Base-by-base conservation (phyloP, 2,797 vertebrate genomes). In the Cetoscarus ocellatus region DNA sequence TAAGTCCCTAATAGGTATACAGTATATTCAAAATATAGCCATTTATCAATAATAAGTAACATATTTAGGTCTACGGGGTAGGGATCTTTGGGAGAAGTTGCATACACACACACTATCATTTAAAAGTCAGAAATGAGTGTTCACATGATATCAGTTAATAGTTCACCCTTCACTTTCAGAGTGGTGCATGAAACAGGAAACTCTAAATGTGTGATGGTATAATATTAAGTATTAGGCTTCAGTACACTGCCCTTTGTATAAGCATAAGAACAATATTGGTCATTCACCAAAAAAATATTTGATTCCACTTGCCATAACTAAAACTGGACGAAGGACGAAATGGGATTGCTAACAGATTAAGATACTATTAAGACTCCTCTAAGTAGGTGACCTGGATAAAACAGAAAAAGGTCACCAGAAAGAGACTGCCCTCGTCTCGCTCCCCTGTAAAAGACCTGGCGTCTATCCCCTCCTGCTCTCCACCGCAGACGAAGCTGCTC, bases 41-140 rank as follows among this genome's bases (percentile, higher is more conserved):
- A 72, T 74, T 83, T 77, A 72, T 79, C 55, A 72, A 56, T 76
- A 75, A 51, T 72, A 78, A 84, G 73, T 84, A 59, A 85, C 77
- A 61, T 79, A 72, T 72, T 54, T 61, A 58, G 65, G 34, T 73
- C 67, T 82, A 86, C 0, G 76, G 73, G 78, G 74, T 34, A 86
- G 58, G 70, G 66, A 68, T 89, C 79, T 87, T 86, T 85, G 78
- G 74, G 72, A 84, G 55, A 73, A 72, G 53, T 82, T 82, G 84
- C 83, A 82, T 85, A 89, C 83, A 75, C 80, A 85, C 78, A 88
- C 75, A 77, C 70, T 71, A 66, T 67, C 47, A 82, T 81, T 84
- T 72, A 60, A 69, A 90, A 51, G 53, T 86, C 67, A 83, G 78
- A 85, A 82, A 73, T 80, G 55, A 72, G 67, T 82, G 74, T 75